Base-by-base conservation (phyloP, 2,888 invertebrate species). In the Andrena camellia region DNA sequence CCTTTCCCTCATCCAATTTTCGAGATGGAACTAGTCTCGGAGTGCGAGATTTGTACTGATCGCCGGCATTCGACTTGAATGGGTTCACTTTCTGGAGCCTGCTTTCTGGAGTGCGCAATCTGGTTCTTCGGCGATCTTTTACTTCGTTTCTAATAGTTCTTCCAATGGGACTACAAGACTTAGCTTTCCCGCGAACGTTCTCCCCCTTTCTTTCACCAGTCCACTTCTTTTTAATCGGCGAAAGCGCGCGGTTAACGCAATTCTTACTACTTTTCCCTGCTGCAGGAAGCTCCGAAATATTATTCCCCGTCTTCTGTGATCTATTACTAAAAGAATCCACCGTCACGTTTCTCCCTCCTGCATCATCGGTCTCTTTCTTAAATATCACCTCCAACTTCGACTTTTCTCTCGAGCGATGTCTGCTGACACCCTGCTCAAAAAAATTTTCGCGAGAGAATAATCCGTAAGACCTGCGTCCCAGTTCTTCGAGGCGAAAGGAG, bases 111-210 rank as follows among this genome's bases (percentile, higher is more conserved):
- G 62, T 68, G 23, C 29, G 33, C 0, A 71, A 52, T 52, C 63
- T 67, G 7, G 57, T 59, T 57, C n/a, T 63, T 7, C 62, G 50
- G n/a, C 8, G 0, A 29, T 50, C 13, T 54, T 29, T 59, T n/a
- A 13, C 0, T 5, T 8, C 0, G n/a, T 35, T 26, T 67, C 66
- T 48, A 0, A 20, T 31, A 57, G 7, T 52, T 33, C 62, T 57
- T 10, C 57, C 20, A 1, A 71, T 3, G 0, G 82, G 50, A 8
- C 57, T 75, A 0, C 63, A 63, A 13, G 80, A 75, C 31, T 80
- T 80, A 17, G 50, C 54, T 52, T 70, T 70, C n/a, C 42, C 20
- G 35, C 59, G 64, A 35, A 26, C n/a, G 29, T 10, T 54, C 10
- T 62, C 78, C 17, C 17, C 35, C 10, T 26, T 71, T 57, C 23